Evolutionary conservation across 2,888 invertebrate species (phyloP).

Genomic region (Itoplectis maculator): DNA sequence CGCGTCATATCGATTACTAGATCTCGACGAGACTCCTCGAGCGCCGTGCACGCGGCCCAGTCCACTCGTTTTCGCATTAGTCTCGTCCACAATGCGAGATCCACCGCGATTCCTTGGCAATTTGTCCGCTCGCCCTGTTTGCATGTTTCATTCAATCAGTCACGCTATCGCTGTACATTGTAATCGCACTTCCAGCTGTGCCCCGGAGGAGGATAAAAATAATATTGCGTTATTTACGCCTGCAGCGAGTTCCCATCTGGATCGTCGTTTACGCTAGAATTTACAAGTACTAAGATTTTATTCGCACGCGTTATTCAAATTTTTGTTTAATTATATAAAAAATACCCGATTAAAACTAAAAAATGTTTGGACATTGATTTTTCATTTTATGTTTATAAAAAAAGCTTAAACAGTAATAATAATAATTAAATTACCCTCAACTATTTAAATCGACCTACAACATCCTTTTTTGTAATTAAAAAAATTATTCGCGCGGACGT

Average conservation of each 20-base stretch:
- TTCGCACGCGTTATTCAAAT: too few relatives aligned
- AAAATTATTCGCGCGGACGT: too few relatives aligned
- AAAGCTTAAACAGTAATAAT: too few relatives aligned
- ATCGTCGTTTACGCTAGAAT: background rate
- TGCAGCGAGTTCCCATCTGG: background rate
- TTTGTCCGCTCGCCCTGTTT: constrained; percentile 11
- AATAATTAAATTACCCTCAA: too few relatives aligned
- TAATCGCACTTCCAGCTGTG: background rate
- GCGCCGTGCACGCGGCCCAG: background rate
- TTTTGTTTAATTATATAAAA: too few relatives aligned
- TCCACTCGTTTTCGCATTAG: background rate
- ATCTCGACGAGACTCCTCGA: constrained; percentile 14
- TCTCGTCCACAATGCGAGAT: background rate
- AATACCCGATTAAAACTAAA: too few relatives aligned
- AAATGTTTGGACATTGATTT: too few relatives aligned
- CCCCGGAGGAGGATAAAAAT: background rate
- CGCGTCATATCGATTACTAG: constrained; percentile 13
- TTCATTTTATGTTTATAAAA: too few relatives aligned
- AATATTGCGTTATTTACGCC: background rate
- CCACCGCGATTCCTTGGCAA: background rate
- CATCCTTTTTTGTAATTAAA: background rate
- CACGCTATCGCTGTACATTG: constrained; percentile 29
- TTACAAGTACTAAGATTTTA: too few relatives aligned
- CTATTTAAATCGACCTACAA: too few relatives aligned
- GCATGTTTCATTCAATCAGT: constrained; percentile 26